Conservation (phyloP, 2,113 vertebrate genomes). For the Trachemys scripta region DNA sequence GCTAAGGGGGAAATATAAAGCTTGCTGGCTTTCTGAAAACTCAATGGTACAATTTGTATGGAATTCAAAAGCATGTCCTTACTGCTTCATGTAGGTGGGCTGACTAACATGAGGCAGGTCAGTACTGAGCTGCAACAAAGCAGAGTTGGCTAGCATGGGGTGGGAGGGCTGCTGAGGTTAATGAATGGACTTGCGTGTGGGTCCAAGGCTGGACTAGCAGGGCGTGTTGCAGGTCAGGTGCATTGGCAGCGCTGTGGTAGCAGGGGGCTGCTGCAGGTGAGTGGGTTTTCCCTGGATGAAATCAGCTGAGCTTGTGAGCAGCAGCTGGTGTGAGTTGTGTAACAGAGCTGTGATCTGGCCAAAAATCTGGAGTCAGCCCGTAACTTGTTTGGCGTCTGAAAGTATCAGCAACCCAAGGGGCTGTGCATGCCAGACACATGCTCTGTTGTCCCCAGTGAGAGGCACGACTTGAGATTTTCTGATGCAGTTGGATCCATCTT, state of each 20-base stretch:
- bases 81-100: neutral
- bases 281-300: neutral
- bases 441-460: neutral
- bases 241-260: neutral
- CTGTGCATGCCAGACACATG: neutral
- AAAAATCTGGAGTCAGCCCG: neutral
- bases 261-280: neutral
- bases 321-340: neutral
- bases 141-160: neutral
- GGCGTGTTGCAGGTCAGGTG: neutral
- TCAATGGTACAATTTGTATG: neutral
- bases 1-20: neutral
- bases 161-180: neutral
- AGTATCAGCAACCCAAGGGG: neutral
- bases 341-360: neutral
- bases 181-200: neutral
- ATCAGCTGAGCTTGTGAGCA: neutral
- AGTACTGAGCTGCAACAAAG: neutral
- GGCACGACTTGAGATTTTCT: neutral
- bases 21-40: neutral
- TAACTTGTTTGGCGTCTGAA: neutral
- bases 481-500: neutral
- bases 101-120: neutral
- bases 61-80: neutral
- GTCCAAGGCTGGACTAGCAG: neutral